Base-by-base conservation (phyloP, 30 jellyfish, hydroid and myxozoan species). In the Chrysaora quinquecirrha region DNA sequence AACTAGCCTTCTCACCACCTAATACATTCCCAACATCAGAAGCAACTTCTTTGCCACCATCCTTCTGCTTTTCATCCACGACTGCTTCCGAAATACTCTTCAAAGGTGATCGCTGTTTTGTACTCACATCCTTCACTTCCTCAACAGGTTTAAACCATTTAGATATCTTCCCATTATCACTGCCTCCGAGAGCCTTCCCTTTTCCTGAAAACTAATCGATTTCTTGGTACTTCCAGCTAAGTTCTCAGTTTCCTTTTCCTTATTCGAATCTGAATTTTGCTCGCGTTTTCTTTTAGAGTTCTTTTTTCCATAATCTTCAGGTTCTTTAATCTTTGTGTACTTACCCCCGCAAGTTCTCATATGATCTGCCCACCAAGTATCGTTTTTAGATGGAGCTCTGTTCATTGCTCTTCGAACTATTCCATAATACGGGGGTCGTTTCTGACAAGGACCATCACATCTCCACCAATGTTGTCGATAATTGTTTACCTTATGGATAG, bases 381-480 rank as follows among this genome's bases (percentile, higher is more conserved):
- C 99, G 34, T 89, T 86, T 27, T 88, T 77, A 12, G 97, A 89
- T 34, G 99, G 99, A 1, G 91, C 96, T 61, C 99, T 54, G 75
- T 94, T 94, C 97, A 94, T 94, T 9, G 99, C 90, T 16, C 99
- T 83, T 1, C 94, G 86, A 23, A 87, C 95, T 18, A 82, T 71
- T 9, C 99, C 99, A 78, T 6, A 94, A 35, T 54, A 94, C 28
- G 99, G 99, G 0, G 92, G 96, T 34, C 96, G 90, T 10, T 49
- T 48, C 47, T 54, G 88, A 73, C 99, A 94, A 20, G 96, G 97
- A 16, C 99, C 99, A 62, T 94, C 96, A 52, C 99, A 94, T 66
- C 64, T 75, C 99, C 99, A 94, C 99, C 99, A 94, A 84, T 94
- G 99, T 61, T 83, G 96, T 62, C 96, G 54, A 71, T 94, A 84